Evolutionary conservation across 2,797 vertebrate species (phyloP), one percentile per base, ranked within the genome.

Genomic region (Monodelphis domestica): DNA sequence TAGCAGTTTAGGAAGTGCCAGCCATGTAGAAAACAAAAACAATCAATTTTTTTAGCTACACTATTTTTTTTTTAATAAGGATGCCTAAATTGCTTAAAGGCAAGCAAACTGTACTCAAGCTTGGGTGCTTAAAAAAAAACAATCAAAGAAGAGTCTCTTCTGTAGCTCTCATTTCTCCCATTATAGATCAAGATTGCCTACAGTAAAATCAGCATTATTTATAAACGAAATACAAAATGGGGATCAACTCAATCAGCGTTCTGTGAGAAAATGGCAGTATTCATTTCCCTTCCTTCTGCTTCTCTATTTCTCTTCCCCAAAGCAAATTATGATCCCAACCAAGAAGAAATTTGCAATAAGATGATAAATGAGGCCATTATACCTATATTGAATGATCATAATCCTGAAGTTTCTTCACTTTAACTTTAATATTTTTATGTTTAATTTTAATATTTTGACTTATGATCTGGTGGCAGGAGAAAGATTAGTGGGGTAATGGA

Each of bases 51-150:
- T 54, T 70, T 78, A 10, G 24, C 45, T 26, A 45, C 9, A 78
- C 2, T 45, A 21, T 24, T 24, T 78, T 38, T 63, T n/a, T 70
- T 63, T 52, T n/a, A 92, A n/a, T n/a, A 90, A 29, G 9, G 11
- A 84, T 0, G 53, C 51, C 54, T 11, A 91, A 56, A 96, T 87
- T 89, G 51, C 33, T 91, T 92, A 89, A 53, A n/a, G 90, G 45
- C 94, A 14, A 54, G 45, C 21, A 91, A 88, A 88, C 29, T 88
- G 95, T 21, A 10, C 59, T 70, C 12, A 70, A 38, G 15, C 14
- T 17, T 2, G 14, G 33, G 4, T 45, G 2, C 38, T 78, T 78
- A 10, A 78, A 78, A 45, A 78, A n/a, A 95, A 14, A 89, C 45
- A 63, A 50, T 5, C 33, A 63, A 91, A 94, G 33, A 90, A 94